These are phyloP conservation scores for Sebastes schlegelii DNA, from an alignment of 2,113 vertebrate species.

Conservation along the genomic window DNA sequence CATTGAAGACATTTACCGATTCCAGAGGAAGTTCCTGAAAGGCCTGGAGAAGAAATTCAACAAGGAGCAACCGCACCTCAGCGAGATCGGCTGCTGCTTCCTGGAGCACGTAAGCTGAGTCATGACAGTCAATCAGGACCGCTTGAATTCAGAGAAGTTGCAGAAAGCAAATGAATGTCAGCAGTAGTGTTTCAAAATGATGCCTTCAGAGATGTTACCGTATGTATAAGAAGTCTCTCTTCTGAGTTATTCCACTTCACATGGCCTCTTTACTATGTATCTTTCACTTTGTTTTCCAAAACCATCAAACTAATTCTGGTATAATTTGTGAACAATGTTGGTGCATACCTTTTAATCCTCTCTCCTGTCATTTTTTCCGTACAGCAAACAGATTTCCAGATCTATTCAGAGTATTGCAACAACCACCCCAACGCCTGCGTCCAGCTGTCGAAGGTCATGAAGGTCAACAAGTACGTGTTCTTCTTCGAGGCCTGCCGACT, in stretches of 20 bases:
- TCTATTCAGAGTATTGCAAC: constrained; percentile 98
- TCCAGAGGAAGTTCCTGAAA: constrained; percentile 94
- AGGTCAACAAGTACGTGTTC: constrained; percentile 95
- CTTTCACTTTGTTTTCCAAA: not conserved
- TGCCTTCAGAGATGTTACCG: too few species aligned
- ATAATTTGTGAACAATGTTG: not conserved
- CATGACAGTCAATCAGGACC: too few species aligned
- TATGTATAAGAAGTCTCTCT: too few species aligned
- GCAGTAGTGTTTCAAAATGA: too few species aligned
- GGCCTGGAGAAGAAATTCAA: constrained; percentile 94
- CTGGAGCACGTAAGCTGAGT: constrained; percentile 90
- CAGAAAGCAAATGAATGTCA: not conserved
- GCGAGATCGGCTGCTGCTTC: constrained; percentile 96
- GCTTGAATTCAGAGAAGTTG: not conserved
- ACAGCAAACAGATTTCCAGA: constrained; percentile 97
- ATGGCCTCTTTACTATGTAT: not conserved
- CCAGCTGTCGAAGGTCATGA: constrained; percentile 93
- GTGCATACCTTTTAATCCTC: not conserved
- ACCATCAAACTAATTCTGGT: not conserved
- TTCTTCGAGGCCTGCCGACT: constrained; percentile 97
- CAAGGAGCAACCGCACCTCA: constrained; percentile 92
- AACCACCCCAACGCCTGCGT: constrained; percentile 95
- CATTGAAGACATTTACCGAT: constrained; percentile 96
- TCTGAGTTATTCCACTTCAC: not conserved
- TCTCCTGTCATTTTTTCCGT: not conserved